Evolutionary conservation across 2,888 invertebrate species (phyloP), one percentile per base, ranked within the genome.

Genomic region (Chaitophorus viminalis): DNA sequence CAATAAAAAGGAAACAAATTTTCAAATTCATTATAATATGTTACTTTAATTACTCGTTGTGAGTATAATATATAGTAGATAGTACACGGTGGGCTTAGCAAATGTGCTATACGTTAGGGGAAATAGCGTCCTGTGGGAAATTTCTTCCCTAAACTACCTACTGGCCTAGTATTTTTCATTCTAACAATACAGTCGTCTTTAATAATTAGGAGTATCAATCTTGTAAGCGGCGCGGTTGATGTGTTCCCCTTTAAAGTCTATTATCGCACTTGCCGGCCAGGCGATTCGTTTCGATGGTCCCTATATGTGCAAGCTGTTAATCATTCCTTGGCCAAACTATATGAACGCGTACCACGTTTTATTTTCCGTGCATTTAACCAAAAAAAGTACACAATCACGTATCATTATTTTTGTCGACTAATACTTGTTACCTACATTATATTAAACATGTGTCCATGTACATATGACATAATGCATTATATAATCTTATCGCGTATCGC

Each of bases 81-180:
- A 39, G 83, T 39, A 65, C 25, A 82, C 18, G 5, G 29, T 17
- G 36, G 60, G 75, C 39, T 83, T 21, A 39, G 21, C 60, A 25
- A 60, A 60, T 54, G 74, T 60, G 36, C 39, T 70, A 33, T 39
- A 2, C 65, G 83, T 39, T 72, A 75, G 74, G 87, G 81, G 87
- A 87, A 87, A 81, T 31, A 18, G 85, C 36, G 78, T 86, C 87
- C 87, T 87, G 81, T 87, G 87, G 87, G 87, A 87, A 87, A 87
- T 87, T 87, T 87, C 87, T 60, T 81, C 87, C 87, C 87, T 39
- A 87, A 87, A 75, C 74, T 75, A 87, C 87, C 79, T 75, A 87
- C 74, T 87, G 87, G 87, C 79, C 87, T 87, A 87, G 87, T 87
- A 81, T 87, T 81, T 85, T 87, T 87, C 87, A 87, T 25, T 72